Evolutionary conservation across 2,888 invertebrate species (phyloP).

Genomic region (Acanthococcus lagerstroemiae): DNA sequence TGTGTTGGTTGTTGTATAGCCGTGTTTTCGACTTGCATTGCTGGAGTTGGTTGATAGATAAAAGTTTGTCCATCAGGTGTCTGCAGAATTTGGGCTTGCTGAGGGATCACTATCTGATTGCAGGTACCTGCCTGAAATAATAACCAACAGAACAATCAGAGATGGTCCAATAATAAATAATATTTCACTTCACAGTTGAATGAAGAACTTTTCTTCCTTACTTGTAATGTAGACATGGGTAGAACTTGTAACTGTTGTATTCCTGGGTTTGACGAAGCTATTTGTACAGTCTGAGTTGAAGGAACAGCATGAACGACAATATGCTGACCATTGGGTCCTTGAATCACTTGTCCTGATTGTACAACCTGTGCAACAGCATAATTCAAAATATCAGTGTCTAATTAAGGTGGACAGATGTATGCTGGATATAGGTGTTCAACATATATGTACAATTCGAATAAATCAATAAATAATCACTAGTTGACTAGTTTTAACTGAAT

Average conservation of each 20-base stretch:
- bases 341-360: slow-evolving; percentile 52
- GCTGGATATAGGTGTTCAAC: no score
- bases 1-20: slow-evolving; percentile 47
- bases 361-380: no score
- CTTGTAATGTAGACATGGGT: slow-evolving; percentile 1
- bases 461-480: no score
- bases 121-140: slow-evolving; percentile 44
- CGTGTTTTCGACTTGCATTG: slow-evolving; percentile 36
- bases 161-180: neutral
- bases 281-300: slow-evolving; percentile 52
- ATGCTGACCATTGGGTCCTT: slow-evolving; percentile 58
- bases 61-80: slow-evolving; percentile 88
- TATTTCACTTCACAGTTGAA: neutral
- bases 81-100: slow-evolving; percentile 73
- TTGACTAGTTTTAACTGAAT: no score
- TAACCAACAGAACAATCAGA: neutral
- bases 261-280: slow-evolving; percentile 53
- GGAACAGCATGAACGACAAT: slow-evolving; percentile 60
- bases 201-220: neutral
- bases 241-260: slow-evolving; percentile 63
- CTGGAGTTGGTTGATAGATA: slow-evolving; percentile 63
- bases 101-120: slow-evolving; percentile 51
- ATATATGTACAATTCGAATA: no score
- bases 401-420: no score
- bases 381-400: no score